These are phyloP conservation scores for Yponomeuta evonymella DNA, from an alignment of 2,888 invertebrate species.

Conservation along the genomic window DNA sequence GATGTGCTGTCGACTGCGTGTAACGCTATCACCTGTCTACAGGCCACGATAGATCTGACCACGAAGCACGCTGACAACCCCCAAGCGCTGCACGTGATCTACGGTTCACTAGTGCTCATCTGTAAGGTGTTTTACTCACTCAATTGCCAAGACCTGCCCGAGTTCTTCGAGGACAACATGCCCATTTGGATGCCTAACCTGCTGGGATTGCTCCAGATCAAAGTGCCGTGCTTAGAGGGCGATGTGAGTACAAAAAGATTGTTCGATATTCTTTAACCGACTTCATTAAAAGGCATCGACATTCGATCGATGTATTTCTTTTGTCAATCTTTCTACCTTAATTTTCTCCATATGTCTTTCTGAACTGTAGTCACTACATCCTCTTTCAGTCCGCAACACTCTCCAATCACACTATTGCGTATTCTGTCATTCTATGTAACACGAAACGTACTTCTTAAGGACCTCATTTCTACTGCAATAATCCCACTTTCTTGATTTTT, in stretches of 20 bases:
- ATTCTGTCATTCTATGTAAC: no score
- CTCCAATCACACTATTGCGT: no score
- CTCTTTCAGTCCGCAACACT: no score
- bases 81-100: slow-evolving; percentile 89
- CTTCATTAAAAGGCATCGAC: no score
- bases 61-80: slow-evolving; percentile 86
- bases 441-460: no score
- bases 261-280: no score
- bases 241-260: slow-evolving; percentile 40
- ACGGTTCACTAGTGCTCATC: slow-evolving; percentile 90
- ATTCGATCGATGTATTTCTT: no score
- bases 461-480: no score
- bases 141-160: slow-evolving; percentile 98
- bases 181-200: slow-evolving; percentile 95
- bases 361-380: no score
- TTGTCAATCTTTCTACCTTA: no score
- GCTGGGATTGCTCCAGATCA: slow-evolving; percentile 84
- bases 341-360: background rate
- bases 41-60: slow-evolving; percentile 91
- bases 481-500: no score
- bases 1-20: no score
- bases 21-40: slow-evolving; percentile 21
- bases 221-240: slow-evolving; percentile 85
- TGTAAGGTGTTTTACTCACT: slow-evolving; percentile 98
- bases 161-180: slow-evolving; percentile 99